Percentiles rank a stretch among this genome's conserved stretches.
These are phyloP conservation scores for Saxidomus purpurata DNA, from an alignment of 1,140 invertebrate genomes.

Conservation along the genomic window DNA sequence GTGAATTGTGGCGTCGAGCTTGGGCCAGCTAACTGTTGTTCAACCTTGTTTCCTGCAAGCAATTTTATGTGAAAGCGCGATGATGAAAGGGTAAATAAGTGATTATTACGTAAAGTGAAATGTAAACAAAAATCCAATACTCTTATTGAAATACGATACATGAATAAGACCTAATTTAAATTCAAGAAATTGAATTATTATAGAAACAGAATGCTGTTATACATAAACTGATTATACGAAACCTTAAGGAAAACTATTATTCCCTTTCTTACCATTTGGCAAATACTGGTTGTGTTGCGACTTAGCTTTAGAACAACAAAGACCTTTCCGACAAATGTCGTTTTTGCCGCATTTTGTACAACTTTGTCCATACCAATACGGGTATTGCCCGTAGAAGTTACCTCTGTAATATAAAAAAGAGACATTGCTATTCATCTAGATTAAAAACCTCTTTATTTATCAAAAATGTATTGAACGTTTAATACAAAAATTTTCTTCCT, in stretches of 20 bases:
- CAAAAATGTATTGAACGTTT: too few relatives aligned
- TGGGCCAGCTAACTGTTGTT: background rate
- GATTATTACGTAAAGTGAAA: too few relatives aligned
- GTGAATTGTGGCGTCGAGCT: background rate
- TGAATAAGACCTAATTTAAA: too few relatives aligned
- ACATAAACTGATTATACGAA: too few relatives aligned
- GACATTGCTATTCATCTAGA: background rate
- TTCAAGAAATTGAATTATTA: too few relatives aligned
- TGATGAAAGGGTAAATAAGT: too few relatives aligned
- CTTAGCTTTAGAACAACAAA: background rate
- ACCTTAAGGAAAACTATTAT: too few relatives aligned
- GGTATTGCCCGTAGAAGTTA: conserved; percentile 36
- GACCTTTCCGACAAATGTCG: conserved; percentile 10
- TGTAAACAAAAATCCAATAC: too few relatives aligned
- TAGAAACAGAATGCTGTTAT: too few relatives aligned
- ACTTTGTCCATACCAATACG: conserved; percentile 33
- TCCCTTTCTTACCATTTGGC: background rate
- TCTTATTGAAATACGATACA: too few relatives aligned
- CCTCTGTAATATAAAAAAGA: conserved; percentile 26
- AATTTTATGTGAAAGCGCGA: background rate
- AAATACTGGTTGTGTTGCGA: background rate
- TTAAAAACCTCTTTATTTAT: too few relatives aligned
- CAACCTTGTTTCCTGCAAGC: background rate
- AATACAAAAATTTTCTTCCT: too few relatives aligned
- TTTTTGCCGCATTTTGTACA: conserved; percentile 20